A percentile compares a stretch with the other conserved stretches of the same genome.
Conservation (phyloP, 2,888 invertebrate species). For the Microdon myrmicae region DNA sequence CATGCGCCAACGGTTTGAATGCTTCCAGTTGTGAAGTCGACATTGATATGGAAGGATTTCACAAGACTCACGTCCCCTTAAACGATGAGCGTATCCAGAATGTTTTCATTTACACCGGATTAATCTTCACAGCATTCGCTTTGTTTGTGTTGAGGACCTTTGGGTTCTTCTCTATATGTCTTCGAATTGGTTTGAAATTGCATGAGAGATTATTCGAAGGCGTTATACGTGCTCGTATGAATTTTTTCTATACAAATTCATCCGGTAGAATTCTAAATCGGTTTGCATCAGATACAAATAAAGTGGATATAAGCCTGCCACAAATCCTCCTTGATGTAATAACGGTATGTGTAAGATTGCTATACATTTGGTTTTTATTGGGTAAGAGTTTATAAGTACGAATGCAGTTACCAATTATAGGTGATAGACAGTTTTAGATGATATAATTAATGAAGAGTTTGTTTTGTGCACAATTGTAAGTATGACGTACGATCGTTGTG, state of each 20-base stretch:
- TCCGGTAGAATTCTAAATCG: conserved; percentile 77
- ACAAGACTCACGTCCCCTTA: background rate
- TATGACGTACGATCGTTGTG: too few species aligned
- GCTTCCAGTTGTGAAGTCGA: background rate
- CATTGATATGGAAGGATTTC: too few species aligned
- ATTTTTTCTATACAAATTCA: conserved; percentile 81
- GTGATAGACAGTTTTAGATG: too few species aligned
- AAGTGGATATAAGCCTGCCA: conserved; percentile 72
- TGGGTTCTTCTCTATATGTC: conserved; percentile 78
- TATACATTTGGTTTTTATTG: too few species aligned
- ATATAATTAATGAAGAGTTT: too few species aligned
- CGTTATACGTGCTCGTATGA: conserved; percentile 76
- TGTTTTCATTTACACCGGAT: conserved; percentile 59
- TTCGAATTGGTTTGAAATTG: conserved; percentile 77
- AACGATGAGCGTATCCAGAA: conserved; percentile 54
- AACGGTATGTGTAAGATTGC: conserved; percentile 65
- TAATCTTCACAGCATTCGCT: conserved; percentile 61
- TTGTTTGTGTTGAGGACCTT: conserved; percentile 71
- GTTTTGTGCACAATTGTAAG: too few species aligned
- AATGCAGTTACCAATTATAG: too few species aligned
- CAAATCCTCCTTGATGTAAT: conserved; percentile 72
- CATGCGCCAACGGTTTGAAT: conserved; percentile 27
- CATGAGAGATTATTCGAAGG: conserved; percentile 84
- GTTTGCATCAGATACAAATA: conserved; percentile 80
- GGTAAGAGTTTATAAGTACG: too few species aligned